Evolutionary conservation across 53 echinoderm and acorn worm species (phyloP).

Genomic region (Apostichopus leukothele): DNA sequence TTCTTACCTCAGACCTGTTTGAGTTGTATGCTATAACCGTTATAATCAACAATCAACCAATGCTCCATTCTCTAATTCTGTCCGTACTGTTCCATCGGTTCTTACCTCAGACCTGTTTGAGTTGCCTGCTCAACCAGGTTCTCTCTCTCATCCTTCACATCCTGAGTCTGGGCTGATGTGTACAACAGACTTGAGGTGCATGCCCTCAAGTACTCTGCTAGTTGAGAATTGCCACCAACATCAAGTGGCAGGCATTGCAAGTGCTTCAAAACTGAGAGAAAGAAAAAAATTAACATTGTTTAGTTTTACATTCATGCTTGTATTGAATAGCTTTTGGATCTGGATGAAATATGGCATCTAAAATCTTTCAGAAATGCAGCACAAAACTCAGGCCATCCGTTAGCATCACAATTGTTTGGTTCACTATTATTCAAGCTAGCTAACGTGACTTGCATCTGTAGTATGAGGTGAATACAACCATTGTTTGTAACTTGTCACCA

Average conservation of each 20-base stretch:
- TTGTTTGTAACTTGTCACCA: no score
- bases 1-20: conserved; percentile 3
- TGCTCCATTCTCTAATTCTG: no score
- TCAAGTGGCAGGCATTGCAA: conserved; percentile 66
- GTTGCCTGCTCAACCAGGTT: conserved; percentile 10
- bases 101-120: conserved; percentile 12
- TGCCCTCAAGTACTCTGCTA: conserved; percentile 37
- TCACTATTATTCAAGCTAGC: no score
- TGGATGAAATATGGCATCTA: no score
- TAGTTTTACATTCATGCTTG: no score
- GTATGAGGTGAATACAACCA: no score
- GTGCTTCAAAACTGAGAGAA: conserved; percentile 2
- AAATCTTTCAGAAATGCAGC: neutral
- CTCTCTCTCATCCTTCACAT: neutral
- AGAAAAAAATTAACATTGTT: neutral
- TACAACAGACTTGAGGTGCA: conserved; percentile 2
- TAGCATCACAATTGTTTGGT: no score
- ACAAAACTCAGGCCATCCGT: neutral
- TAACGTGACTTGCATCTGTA: no score
- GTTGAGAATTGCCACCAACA: conserved; percentile 59
- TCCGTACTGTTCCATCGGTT: no score
- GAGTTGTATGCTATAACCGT: neutral
- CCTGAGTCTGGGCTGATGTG: neutral
- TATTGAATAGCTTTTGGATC: no score
- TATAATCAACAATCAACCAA: no score